Evolutionary conservation across 2,888 invertebrate species (phyloP), one percentile per base, ranked within the genome.

Genomic region (Omphaloscelis lunosa): DNA sequence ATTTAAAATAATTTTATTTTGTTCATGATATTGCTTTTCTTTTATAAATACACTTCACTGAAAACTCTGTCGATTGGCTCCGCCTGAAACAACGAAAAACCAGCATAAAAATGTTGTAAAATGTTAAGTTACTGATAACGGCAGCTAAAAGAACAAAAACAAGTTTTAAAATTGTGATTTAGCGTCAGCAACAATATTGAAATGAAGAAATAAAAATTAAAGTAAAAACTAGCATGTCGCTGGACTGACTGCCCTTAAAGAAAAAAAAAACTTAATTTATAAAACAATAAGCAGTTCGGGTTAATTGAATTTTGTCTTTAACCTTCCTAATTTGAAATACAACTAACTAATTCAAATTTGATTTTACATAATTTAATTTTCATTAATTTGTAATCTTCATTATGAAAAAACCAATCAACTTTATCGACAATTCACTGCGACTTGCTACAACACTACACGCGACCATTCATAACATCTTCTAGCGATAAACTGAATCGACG

Each of bases 401-500:
- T 65, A 39, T 48, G 8, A 45, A 17, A 39, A 4, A 66, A 7
- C 5, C 2, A 56, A 27, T n/a, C 29, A 53, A 48, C 0, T 7
- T 56, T 45, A 58, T 34, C 41, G 6, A 41, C 23, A 11, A 56
- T 53, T 20, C 29, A 11, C 20, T n/a, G 20, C 29, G 20, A 68
- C 34, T 53, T 34, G n/a, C 29, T 15, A 34, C 39, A 12, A 34
- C 39, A 12, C 41, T 17, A 69, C 41, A 41, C 79, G 63, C 86
- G 66, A 77, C 85, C 59, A 70, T 11, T 29, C 66, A 9, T 72
- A 9, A 34, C 23, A 70, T 27, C 58, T 27, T 15, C 71, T 68
- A 75, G 45, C 65, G 17, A 71, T 68, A 17, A 53, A 88, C 89
- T 88, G 67, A 78, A 72, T 72, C 23, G 58, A 9, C 83, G 68